Base-by-base conservation (phyloP, 1,140 invertebrate species). In the Drosophila busckii region DNA sequence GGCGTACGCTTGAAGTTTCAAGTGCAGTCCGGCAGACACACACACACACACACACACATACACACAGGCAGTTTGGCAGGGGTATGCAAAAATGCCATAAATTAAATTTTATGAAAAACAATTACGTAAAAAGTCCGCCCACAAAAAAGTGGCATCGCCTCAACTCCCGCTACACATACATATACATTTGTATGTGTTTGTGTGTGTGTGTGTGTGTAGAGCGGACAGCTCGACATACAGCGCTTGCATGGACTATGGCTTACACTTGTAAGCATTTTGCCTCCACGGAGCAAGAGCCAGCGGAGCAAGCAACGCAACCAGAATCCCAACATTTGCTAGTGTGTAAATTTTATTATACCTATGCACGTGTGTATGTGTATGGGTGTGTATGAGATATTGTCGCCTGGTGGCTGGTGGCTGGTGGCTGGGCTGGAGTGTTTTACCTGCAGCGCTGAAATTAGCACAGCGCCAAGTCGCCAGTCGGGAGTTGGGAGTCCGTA, bases 31-130 rank as follows among this genome's bases (percentile, higher is more conserved):
- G 12, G 13, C 26, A 20, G 13, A 15, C 13, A 45, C 16, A 42
- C 22, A 28, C 42, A 34, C 17, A 3, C 15, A 45, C 15, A 53
- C 48, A 53, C 49, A 53, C 45, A 25, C 19, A 41, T 3, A 2
- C 26, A 19, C 16, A n/a, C 20, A n/a, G 0, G 7, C 12, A 20
- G 2, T 8, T 26, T 22, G 7, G 10, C 29, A n/a, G 19, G 61
- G 34, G 46, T 60, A 45, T 68, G 50, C 49, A 80, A 75, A 80
- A 82, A 82, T 80, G 69, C 69, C 75, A 80, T 82, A 80, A 80
- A 80, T 80, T 80, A 75, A 66, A 80, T 80, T 82, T 82, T 75
- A 80, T 80, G 78, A 80, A 80, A 80, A 80, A 80, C 75, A 82
- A 80, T 80, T 80, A 80, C 75, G 55, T 64, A 66, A 40, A 55